A percentile compares a stretch with the other conserved stretches of the same genome.
phyloP scores from a whole-genome alignment of 2,113 vertebrate genomes.

The Tangachromis dhanisi region DNA sequence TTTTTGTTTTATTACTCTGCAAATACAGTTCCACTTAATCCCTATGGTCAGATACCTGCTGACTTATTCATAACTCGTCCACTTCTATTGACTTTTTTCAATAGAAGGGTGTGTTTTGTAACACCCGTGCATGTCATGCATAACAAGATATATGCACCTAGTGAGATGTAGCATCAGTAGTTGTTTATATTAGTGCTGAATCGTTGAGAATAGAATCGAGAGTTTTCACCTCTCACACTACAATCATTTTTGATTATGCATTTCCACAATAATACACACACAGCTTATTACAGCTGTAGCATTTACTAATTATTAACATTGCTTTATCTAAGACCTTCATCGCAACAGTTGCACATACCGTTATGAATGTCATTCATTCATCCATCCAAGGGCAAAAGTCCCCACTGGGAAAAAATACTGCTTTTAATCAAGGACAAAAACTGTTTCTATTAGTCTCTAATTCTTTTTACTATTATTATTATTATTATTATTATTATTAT shows the following conservation, averaged over 20 bases:
- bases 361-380: neutral
- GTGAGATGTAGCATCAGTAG: neutral
- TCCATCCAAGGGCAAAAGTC: neutral
- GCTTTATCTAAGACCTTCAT: neutral
- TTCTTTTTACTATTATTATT: neutral
- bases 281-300: neutral
- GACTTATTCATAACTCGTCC: conserved; percentile 17
- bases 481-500: neutral
- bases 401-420: neutral
- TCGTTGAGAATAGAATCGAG: neutral
- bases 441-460: neutral
- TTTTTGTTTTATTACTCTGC: neutral
- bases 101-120: neutral
- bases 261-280: neutral
- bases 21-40: conserved; percentile 14
- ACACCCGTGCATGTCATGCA: neutral
- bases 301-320: neutral
- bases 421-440: neutral
- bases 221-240: neutral
- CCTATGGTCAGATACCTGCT: neutral
- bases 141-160: conserved; percentile 7
- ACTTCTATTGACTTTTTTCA: neutral
- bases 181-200: neutral
- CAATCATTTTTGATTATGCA: neutral
- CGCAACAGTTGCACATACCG: neutral